These are phyloP conservation scores for Dexiosoma caninum DNA, from an alignment of 2,888 invertebrate genomes.

Conservation along the genomic window DNA sequence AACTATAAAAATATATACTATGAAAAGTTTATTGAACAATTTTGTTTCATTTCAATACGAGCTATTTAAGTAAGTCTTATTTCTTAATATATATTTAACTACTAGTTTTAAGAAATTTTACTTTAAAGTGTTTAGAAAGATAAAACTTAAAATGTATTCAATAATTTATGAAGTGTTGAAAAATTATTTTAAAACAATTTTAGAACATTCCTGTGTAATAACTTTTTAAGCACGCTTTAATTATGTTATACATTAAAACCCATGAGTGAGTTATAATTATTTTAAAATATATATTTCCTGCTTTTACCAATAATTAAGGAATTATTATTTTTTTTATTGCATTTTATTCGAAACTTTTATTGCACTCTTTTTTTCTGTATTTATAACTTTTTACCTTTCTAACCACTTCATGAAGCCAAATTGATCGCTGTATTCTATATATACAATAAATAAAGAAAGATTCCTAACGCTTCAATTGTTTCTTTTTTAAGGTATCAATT, in stretches of 20 bases:
- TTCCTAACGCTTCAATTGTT: conserved; percentile 2
- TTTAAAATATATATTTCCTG: not conserved
- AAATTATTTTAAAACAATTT: too few relatives aligned
- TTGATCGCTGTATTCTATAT: not conserved
- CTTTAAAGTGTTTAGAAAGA: not conserved
- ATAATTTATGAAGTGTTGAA: too few relatives aligned
- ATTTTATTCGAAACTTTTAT: not conserved
- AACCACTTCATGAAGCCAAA: not conserved
- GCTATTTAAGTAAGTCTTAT: conserved; percentile 40
- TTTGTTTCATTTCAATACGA: conserved; percentile 16
- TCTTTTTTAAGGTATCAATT: conserved; percentile 1
- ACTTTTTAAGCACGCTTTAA: too few relatives aligned
- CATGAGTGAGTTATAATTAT: too few relatives aligned
- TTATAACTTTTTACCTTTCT: not conserved
- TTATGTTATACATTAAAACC: too few relatives aligned
- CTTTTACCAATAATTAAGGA: too few relatives aligned
- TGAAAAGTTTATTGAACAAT: not conserved
- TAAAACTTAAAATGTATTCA: not conserved
- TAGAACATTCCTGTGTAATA: too few relatives aligned
- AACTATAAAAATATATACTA: conserved; percentile 1
- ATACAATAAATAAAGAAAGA: conserved; percentile 38
- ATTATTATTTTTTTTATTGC: too few relatives aligned
- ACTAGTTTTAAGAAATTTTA: not conserved
- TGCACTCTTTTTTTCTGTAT: not conserved
- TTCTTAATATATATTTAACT: not conserved